Conservation (phyloP, 2,797 vertebrate genomes). For the Propithecus deckenii region DNA sequence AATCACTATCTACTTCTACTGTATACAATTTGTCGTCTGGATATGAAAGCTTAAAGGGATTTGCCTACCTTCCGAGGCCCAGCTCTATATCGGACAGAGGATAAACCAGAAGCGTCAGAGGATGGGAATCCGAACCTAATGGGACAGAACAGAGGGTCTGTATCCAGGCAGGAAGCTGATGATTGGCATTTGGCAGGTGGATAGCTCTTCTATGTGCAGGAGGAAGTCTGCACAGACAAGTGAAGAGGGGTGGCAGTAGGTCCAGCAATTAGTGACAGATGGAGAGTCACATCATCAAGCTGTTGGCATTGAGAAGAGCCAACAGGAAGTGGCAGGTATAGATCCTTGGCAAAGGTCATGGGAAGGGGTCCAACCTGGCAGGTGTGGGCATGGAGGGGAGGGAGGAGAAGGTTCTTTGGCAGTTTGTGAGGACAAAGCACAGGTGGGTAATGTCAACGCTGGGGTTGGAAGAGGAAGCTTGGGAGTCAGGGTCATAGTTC, state of each 20-base stretch:
- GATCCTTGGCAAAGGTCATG: background rate
- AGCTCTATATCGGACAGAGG: background rate
- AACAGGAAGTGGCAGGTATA: slow-evolving; percentile 14
- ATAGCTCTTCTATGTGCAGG: background rate
- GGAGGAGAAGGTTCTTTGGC: background rate
- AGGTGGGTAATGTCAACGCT: background rate
- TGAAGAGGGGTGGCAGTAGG: background rate
- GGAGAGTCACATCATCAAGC: background rate
- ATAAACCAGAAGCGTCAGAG: background rate
- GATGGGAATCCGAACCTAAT: background rate
- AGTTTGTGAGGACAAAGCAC: background rate
- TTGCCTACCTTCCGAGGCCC: background rate
- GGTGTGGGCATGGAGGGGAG: background rate
- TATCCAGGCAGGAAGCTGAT: background rate
- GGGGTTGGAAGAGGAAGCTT: background rate
- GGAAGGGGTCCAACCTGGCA: background rate
- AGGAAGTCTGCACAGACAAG: background rate
- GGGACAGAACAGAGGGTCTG: background rate
- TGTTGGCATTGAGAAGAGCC: background rate
- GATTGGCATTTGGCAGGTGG: background rate
- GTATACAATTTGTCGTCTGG: background rate
- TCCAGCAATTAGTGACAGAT: background rate
- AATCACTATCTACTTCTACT: background rate
- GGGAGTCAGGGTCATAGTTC: background rate
- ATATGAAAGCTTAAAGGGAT: background rate